Evolutionary conservation across 1,140 invertebrate genomes (phyloP), one percentile per base, ranked within the genome.

Genomic region (Stegodyphus dumicola): DNA sequence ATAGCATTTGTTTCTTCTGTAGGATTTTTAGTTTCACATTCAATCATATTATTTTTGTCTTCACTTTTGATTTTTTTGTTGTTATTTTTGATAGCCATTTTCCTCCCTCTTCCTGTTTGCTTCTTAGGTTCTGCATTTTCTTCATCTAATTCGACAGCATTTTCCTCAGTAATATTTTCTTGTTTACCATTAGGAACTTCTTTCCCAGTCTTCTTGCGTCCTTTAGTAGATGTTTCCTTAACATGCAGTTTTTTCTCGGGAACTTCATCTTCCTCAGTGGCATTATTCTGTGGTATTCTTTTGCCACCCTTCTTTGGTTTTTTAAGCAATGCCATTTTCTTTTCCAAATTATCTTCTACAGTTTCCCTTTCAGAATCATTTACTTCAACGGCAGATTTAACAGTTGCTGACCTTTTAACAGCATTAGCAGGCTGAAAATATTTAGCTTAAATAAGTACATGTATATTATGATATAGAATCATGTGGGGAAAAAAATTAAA

Each of bases 281-380:
- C 53, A 9, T 7, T 33, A 33, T 33, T 33, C 33, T 33, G 33
- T 33, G 33, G 33, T 3, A 33, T 33, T 33, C 33, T 33, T 33
- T 33, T 33, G 33, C 1, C 33, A 33, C 33, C 33, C 33, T 33
- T 33, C 33, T 33, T 33, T 33, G 33, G n/a, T 56, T 49, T 15
- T 56, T 49, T 15, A 49, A 11, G 18, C 7, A 11, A 6, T 11
- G 18, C 4, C 6, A 6, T n/a, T 33, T 70, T 18, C 4, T n/a
- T 6, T 18, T 11, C 66, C 33, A 5, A 48, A 6, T 70, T 48
- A 48, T 6, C 7, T 9, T 33, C 11, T 6, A 48, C 33, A 11
- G 33, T 33, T 33, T 48, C 18, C 7, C 11, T 85, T 33, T 87
- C 74, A 6, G 66, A 76, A 18, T 86, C 79, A 13, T 91, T 89